Evolutionary conservation across 2,113 vertebrate species (phyloP).

Genomic region (Daboia siamensis): DNA sequence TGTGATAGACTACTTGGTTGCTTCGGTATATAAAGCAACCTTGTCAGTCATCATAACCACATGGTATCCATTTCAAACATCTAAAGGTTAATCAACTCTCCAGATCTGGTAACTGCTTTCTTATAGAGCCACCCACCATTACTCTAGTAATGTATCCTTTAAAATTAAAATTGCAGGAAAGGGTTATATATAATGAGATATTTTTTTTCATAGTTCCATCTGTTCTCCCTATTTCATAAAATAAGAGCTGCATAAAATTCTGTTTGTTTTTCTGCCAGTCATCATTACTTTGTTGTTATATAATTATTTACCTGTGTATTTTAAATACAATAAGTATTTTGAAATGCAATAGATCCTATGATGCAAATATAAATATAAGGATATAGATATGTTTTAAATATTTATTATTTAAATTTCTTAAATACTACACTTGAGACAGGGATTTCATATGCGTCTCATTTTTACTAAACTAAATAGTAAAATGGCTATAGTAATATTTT

Average conservation of each 20-base stretch:
- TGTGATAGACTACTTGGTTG: not conserved
- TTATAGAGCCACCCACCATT: not conserved
- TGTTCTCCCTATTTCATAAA: not conserved
- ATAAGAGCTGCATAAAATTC: not conserved
- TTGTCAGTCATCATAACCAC: not conserved
- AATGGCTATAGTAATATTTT: not conserved
- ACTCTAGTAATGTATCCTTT: not conserved
- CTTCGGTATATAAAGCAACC: not conserved
- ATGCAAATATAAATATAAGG: not conserved
- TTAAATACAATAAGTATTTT: not conserved
- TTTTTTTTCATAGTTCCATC: not conserved
- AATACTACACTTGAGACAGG: not conserved
- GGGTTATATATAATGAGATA: not conserved
- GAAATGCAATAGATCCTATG: not conserved
- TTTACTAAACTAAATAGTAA: not conserved
- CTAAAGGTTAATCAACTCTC: not conserved
- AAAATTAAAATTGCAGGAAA: not conserved
- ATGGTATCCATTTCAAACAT: not conserved
- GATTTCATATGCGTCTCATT: not conserved
- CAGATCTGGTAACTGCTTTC: not conserved
- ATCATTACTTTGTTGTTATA: not conserved
- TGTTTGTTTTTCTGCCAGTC: not conserved
- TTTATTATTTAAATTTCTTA: not conserved
- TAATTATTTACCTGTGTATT: not conserved
- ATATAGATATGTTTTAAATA: not conserved